Evolutionary conservation across 2,888 invertebrate species (phyloP), one percentile per base, ranked within the genome.

Genomic region (Lasioglossum villosulum): DNA sequence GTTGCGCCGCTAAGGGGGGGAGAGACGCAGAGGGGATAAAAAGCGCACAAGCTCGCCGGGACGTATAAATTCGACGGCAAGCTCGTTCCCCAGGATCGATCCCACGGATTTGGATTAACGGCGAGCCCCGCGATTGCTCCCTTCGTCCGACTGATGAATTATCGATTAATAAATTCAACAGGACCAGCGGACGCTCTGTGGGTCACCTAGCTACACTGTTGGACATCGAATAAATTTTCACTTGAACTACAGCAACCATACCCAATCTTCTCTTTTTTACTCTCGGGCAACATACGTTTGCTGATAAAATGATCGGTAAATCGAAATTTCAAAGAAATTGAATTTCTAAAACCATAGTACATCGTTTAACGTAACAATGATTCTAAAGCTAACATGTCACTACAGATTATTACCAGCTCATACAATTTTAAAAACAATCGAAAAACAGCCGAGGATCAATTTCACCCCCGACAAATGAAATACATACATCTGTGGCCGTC

Each of bases 61-160:
- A 30, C 66, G 66, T 34, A 66, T 66, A 66, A 66, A 66, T 66
- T 66, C 66, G 66, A 66, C 66, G 66, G 34, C 27, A 30, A 27
- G 66, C 34, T 66, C 66, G 66, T 34, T 27, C 66, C 8, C 66
- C 30, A 5, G 19, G 66, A 66, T 34, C 66, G 66, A 66, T 66
- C 34, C 66, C 16, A 66, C 66, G 66, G 66, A 66, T 66, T 66
- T 66, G 66, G 66, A 66, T 66, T 66, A 66, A 66, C 66, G 66
- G 34, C 30, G 19, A 6, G 66, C 66, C 3, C 68, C 34, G 23
- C 68, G 34, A 23, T 68, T 68, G 34, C 68, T 23, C 34, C 34
- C 19, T 34, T 37, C 68, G 59, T 16, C 59, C 59, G 59, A n/a
- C 59, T 27, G 52, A 34, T 52, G 73, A 74, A 74, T 74, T 52